Evolutionary conservation across 2,113 vertebrate species (phyloP).

Genomic region (Gulo gulo): DNA sequence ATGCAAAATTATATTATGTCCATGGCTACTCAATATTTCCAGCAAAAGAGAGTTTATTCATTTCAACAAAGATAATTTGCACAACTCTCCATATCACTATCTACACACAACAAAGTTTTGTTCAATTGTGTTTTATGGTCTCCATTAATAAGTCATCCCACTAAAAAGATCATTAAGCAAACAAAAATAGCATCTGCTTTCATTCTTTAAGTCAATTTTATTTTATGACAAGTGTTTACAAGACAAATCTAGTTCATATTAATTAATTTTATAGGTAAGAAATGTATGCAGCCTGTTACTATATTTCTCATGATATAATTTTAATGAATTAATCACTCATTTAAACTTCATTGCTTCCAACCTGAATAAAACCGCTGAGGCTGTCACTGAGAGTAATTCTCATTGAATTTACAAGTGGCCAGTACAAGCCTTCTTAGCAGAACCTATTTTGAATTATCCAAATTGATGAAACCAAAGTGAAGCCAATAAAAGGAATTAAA

Average conservation of each 20-base stretch:
- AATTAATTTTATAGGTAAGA: conserved; percentile 61
- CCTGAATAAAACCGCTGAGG: conserved; percentile 20
- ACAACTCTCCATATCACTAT: neutral
- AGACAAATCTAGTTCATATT: conserved; percentile 35
- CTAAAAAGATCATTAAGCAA: conserved; percentile 8
- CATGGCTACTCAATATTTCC: neutral
- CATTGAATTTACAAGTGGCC: conserved; percentile 27
- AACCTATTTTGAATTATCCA: neutral
- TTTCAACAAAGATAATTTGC: neutral
- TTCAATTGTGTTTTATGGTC: neutral
- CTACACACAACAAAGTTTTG: neutral
- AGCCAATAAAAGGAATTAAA: conserved; percentile 37
- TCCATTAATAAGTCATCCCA: neutral
- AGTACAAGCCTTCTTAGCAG: neutral
- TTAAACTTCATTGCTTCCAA: conserved; percentile 41
- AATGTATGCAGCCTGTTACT: neutral
- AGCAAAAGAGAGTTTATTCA: neutral
- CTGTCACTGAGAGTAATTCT: neutral
- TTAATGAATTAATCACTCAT: conserved; percentile 54
- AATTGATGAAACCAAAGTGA: conserved; percentile 26
- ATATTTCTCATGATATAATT: neutral
- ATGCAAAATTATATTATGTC: neutral
- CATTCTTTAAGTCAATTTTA: conserved; percentile 12
- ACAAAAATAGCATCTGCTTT: conserved; percentile 28
- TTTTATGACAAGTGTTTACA: conserved; percentile 54